Conservation (phyloP, 2,797 vertebrate genomes). For the Bucorvus abyssinicus region DNA sequence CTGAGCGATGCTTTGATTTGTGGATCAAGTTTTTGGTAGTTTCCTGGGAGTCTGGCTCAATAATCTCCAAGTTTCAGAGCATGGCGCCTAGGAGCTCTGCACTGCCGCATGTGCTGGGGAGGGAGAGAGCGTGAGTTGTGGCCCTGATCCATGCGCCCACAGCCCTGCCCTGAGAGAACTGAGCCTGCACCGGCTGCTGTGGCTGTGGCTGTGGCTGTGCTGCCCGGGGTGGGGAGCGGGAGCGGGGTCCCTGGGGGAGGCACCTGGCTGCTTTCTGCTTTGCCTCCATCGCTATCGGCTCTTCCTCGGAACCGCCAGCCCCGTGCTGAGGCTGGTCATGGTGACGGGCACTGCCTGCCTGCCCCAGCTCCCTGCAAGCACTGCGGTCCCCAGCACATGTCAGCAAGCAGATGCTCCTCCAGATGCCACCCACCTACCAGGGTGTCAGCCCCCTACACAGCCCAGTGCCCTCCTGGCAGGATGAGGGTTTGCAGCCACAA, state of each 20-base stretch:
- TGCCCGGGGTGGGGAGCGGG: accelerated
- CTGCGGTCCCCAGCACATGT: accelerated
- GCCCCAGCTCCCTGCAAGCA: not conserved
- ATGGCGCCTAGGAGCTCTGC: accelerated
- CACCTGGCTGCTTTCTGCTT: not conserved
- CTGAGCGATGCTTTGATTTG: not conserved
- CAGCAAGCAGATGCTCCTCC: not conserved
- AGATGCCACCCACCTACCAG: not conserved
- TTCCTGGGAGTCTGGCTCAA: not conserved
- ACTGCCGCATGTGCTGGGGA: accelerated
- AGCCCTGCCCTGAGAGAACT: not conserved
- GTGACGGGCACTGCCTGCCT: not conserved
- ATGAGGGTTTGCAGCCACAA: not conserved
- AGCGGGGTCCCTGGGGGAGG: no score
- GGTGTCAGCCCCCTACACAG: accelerated
- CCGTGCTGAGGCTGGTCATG: accelerated
- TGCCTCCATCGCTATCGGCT: accelerated
- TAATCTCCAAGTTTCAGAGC: not conserved
- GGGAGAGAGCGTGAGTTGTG: accelerated
- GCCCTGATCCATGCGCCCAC: accelerated
- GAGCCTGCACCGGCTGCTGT: accelerated
- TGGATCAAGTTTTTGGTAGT: accelerated
- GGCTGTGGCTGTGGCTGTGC: not conserved
- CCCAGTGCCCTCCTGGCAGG: no score
- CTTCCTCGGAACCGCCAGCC: not conserved